A percentile compares a stretch with the other conserved stretches of the same genome.
phyloP scores from a whole-genome alignment of 2,113 vertebrate genomes.

The Lethenteron camtschaticum region DNA sequence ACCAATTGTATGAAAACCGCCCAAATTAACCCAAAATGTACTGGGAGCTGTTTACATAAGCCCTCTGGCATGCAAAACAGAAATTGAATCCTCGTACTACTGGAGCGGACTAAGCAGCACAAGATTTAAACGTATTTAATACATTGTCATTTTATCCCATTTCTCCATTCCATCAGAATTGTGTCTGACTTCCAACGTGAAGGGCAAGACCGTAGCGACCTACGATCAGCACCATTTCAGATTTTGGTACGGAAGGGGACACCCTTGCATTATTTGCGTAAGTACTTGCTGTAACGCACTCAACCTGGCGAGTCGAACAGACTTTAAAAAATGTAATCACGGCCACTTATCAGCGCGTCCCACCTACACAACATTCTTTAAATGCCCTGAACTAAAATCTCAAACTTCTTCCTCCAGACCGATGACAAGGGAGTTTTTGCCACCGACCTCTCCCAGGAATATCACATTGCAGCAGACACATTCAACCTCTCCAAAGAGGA shows the following conservation, averaged over 20 bases:
- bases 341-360: background rate
- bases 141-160: background rate
- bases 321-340: background rate
- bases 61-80: too few species aligned
- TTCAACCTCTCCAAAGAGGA: slow-evolving; percentile 43
- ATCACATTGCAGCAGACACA: slow-evolving; percentile 53
- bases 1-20: too few species aligned
- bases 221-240: slow-evolving; percentile 67
- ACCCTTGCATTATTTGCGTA: slow-evolving; percentile 73
- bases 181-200: slow-evolving; percentile 84
- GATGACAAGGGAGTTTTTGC: slow-evolving; percentile 88
- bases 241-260: slow-evolving; percentile 58
- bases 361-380: slow-evolving; percentile 5
- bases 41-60: too few species aligned
- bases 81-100: too few species aligned
- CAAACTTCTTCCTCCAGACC: slow-evolving; percentile 29
- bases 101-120: too few species aligned
- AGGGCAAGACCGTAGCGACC: slow-evolving; percentile 50
- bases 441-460: slow-evolving; percentile 67
- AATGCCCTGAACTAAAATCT: background rate
- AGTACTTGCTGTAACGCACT: slow-evolving; percentile 17
- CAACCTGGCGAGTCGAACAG: background rate
- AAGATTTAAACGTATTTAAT: too few species aligned
- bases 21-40: too few species aligned
- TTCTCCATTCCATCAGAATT: slow-evolving; percentile 32